A percentile compares a stretch with the other conserved stretches of the same genome.
These are phyloP conservation scores for Eumaeus atala DNA, from an alignment of 1,140 invertebrate species.

Conservation along the genomic window DNA sequence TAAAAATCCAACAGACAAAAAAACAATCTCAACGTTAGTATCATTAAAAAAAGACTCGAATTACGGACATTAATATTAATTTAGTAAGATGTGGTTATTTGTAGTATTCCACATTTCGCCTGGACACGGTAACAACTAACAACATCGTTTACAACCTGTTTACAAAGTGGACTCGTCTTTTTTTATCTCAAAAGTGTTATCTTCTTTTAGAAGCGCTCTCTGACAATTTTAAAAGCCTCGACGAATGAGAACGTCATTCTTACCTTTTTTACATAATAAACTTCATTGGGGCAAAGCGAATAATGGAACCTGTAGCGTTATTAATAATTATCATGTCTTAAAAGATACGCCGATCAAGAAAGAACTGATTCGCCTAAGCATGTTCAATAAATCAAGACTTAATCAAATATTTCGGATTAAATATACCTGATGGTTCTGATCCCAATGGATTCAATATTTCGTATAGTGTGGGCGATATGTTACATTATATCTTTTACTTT, in stretches of 20 bases:
- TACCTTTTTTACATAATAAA: slow-evolving; percentile 34
- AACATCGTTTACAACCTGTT: slow-evolving; percentile 64
- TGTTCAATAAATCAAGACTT: no score
- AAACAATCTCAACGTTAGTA: no score
- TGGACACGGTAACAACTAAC: slow-evolving; percentile 21
- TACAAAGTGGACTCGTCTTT: slow-evolving; percentile 40
- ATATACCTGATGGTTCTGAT: no score
- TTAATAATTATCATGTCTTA: slow-evolving; percentile 48
- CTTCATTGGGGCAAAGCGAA: slow-evolving; percentile 25
- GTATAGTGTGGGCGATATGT: background rate
- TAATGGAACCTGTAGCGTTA: slow-evolving; percentile 56
- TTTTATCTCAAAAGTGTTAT: slow-evolving; percentile 54
- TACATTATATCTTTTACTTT: no score
- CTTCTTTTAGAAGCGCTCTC: slow-evolving; percentile 57
- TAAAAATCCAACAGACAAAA: background rate
- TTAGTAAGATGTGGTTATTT: background rate
- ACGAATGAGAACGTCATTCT: slow-evolving; percentile 40
- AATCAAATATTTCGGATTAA: no score
- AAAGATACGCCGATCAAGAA: slow-evolving; percentile 12
- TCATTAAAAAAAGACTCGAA: no score
- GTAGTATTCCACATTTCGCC: slow-evolving; percentile 10
- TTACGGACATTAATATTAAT: no score
- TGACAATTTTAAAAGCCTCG: slow-evolving; percentile 54
- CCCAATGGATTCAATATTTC: no score
- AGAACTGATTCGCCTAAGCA: background rate